Conservation (phyloP, 35 echinoderm and acorn worm species). For the Acanthaster planci region DNA sequence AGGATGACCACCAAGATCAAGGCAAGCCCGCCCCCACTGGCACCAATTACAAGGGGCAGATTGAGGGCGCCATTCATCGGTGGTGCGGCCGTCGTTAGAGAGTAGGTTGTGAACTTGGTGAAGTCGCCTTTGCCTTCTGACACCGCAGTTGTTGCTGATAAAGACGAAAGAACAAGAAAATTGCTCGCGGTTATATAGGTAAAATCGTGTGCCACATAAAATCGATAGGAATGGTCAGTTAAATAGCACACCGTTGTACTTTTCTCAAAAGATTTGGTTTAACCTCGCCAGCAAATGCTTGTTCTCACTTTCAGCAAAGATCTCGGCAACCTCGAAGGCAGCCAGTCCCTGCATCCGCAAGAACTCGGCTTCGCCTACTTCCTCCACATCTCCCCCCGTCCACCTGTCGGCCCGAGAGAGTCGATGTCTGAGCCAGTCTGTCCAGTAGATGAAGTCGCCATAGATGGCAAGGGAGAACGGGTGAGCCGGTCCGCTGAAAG, state of each 20-base stretch:
- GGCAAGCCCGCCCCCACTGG: constrained; percentile 30
- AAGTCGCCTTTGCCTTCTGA: too few relatives aligned
- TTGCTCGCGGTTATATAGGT: not conserved
- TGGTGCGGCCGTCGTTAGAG: too few relatives aligned
- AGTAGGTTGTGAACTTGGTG: too few relatives aligned
- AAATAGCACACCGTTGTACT: too few relatives aligned
- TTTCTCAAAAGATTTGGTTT: too few relatives aligned
- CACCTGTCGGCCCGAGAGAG: constrained; percentile 60
- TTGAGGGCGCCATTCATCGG: constrained; percentile 4
- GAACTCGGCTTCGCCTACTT: constrained; percentile 8
- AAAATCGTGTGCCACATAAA: too few relatives aligned
- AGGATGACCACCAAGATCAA: not conserved
- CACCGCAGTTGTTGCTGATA: not conserved
- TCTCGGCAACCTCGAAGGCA: not conserved
- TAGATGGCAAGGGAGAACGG: constrained; percentile 68
- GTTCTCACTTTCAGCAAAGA: not conserved
- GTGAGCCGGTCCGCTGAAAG: constrained; percentile 24
- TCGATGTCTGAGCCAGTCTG: constrained; percentile 67
- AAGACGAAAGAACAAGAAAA: not conserved
- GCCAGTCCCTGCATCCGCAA: constrained; percentile 20
- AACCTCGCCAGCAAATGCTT: too few relatives aligned
- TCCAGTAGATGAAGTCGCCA: constrained; percentile 69
- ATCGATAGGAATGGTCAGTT: too few relatives aligned
- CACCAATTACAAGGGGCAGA: not conserved
- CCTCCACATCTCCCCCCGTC: constrained; percentile 35